Evolutionary conservation across 1,140 invertebrate species (phyloP), one percentile per base, ranked within the genome.

Genomic region (Ostrea edulis): DNA sequence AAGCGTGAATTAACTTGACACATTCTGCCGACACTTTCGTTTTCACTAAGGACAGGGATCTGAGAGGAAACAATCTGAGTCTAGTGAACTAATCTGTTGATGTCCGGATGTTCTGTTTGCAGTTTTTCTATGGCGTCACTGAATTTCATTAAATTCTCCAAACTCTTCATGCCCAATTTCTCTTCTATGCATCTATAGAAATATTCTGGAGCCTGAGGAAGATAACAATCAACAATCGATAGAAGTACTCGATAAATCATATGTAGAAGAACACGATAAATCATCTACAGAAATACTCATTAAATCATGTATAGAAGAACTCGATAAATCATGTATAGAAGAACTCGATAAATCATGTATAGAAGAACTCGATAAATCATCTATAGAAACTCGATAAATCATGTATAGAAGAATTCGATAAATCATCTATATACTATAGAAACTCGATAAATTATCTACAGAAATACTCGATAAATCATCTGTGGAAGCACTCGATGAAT

Each of bases 111-210:
- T 54, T 52, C 82, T 25, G n/a, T 20, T 55, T 62, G 25, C 53
- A 89, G 81, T 71, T 77, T 87, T 25, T 89, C 89, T 51, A 89
- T 22, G 25, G 89, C 86, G 58, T 87, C 77, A 55, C 83, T 87
- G 51, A 89, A 89, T 58, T 68, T 87, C 89, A 89, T 89, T 35
- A 89, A 58, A 54, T 89, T 86, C 25, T 89, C 86, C 9, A 89
- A 55, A 20, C 83, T 85, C 20, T 83, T 62, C 51, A 89, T 55
- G 12, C 89, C 86, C 22, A 89, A 58, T 51, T 87, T 87, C 9
- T 85, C 68, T 86, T 89, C 86, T 54, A 89, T 54, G 35, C 86
- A 89, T 58, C 77, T 85, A 51, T 89, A 89, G 86, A 89, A 89
- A 58, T 84, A 87, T 9, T 58, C 20, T 17, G 53, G 17, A 29